Percentiles rank a stretch among this genome's conserved stretches.
Evolutionary conservation across 2,888 invertebrate genomes (phyloP).

Genomic region (Drosophila histrio): DNA sequence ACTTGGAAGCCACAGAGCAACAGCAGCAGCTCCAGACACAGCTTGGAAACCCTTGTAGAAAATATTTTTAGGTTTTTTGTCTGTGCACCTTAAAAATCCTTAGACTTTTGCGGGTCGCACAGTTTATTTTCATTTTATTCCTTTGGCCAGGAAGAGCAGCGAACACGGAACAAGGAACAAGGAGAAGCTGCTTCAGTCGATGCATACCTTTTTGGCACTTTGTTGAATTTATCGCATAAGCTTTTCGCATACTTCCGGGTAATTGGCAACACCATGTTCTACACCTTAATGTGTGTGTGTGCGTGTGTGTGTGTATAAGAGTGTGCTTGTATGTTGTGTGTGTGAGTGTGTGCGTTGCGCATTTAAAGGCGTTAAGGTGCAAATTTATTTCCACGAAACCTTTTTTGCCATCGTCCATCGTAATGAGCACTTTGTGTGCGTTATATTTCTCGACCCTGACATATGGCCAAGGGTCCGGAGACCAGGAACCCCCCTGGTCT

Average conservation of each 20-base stretch:
- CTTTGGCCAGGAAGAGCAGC: slow-evolving; percentile 12
- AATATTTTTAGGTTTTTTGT: slow-evolving; percentile 49
- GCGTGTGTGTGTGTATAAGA: slow-evolving; percentile 32
- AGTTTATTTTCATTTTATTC: slow-evolving; percentile 51
- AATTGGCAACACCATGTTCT: slow-evolving; percentile 79
- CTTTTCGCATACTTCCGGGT: slow-evolving; percentile 81
- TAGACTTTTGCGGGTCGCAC: slow-evolving; percentile 62
- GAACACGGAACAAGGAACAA: not conserved
- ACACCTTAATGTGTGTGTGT: slow-evolving; percentile 26
- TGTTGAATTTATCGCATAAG: slow-evolving; percentile 80
- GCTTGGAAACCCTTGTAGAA: slow-evolving; percentile 21
- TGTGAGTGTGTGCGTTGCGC: slow-evolving; percentile 54
- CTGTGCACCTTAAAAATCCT: slow-evolving; percentile 65
- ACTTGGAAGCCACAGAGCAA: slow-evolving; percentile 62
- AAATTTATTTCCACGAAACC: slow-evolving; percentile 81
- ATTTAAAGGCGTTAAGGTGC: slow-evolving; percentile 82
- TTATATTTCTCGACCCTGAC: slow-evolving; percentile 78
- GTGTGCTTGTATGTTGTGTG: slow-evolving; percentile 30
- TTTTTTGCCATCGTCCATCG: slow-evolving; percentile 62
- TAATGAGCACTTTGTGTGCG: slow-evolving; percentile 80
- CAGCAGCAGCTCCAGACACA: slow-evolving; percentile 23
- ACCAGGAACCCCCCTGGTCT: too few species aligned
- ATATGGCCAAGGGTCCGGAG: slow-evolving; percentile 53
- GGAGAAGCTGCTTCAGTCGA: slow-evolving; percentile 29
- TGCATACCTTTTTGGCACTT: slow-evolving; percentile 81